Evolutionary conservation across 1,140 invertebrate genomes (phyloP), one percentile per base, ranked within the genome.

Genomic region (Manduca sexta): DNA sequence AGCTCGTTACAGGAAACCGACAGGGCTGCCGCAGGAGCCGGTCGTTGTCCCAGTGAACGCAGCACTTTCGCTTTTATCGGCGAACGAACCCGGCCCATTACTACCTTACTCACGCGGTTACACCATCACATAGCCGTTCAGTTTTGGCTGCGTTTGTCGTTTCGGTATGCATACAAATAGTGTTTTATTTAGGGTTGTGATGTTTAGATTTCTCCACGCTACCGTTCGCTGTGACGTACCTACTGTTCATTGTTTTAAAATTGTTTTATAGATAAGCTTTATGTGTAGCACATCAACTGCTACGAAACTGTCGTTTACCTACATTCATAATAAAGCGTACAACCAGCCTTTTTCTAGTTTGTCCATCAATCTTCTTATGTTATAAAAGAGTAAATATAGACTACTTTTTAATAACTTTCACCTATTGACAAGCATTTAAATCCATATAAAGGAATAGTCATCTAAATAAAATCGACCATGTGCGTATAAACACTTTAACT

Each of bases 41-140:
- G 82, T 85, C 82, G 72, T 83, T 85, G 82, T 85, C 79, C 82
- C 79, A 85, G 48, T 85, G 79, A 81, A 83, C 79, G 77, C 52
- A 60, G 64, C 69, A 85, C 82, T 85, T 85, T 85, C 79, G 77
- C 75, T 85, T 82, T 85, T 74, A 71, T 76, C 69, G 78, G 79
- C 74, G 76, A 85, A 82, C 78, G 82, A 85, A 85, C 82, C 76
- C 76, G 64, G 70, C 50, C 71, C 72, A 81, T 84, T 84, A 75
- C 74, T 81, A 84, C 72, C 71, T 57, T 74, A 67, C 70, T 75
- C 75, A 82, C 76, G 67, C 58, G 60, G 74, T 84, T 83, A 77
- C 75, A 83, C 75, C 79, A 84, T 74, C 76, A 73, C 61, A 58
- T 60, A 49, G 61, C 60, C 60, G 63, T 43, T 64, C 61, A 64